Percentiles rank a stretch among this genome's conserved stretches.
Evolutionary conservation across 92 coral and sea anemone species (phyloP).

Genomic region (Porites rus): DNA sequence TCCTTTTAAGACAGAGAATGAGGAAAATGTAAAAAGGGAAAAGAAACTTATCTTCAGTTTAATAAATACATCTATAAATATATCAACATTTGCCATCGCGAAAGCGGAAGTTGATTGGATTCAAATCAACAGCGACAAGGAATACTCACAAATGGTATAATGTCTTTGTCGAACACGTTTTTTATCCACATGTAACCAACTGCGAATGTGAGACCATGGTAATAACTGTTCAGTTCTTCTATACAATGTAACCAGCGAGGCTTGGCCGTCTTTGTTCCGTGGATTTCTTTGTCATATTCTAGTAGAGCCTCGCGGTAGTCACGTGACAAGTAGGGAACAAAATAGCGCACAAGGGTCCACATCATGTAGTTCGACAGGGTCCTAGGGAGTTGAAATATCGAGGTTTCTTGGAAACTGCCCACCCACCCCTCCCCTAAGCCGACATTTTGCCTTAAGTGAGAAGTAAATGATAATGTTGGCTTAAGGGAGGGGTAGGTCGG

Average conservation of each 20-base stretch:
- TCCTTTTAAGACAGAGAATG: too few relatives aligned
- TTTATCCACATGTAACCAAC: conserved; percentile 66
- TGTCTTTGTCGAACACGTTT: conserved; percentile 55
- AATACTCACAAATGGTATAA: conserved; percentile 65
- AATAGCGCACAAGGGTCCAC: conserved; percentile 50
- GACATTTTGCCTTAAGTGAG: too few relatives aligned
- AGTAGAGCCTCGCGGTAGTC: conserved; percentile 52
- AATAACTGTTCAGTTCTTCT: conserved; percentile 40
- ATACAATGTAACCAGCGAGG: conserved; percentile 69
- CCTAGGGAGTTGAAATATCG: conserved; percentile 20
- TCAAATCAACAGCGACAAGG: too few relatives aligned
- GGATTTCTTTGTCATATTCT: conserved; percentile 28
- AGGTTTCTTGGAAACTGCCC: too few relatives aligned
- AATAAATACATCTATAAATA: too few relatives aligned
- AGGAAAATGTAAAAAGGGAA: too few relatives aligned
- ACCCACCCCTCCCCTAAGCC: too few relatives aligned
- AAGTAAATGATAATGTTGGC: too few relatives aligned
- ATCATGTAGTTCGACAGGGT: conserved; percentile 69
- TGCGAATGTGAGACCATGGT: conserved; percentile 56
- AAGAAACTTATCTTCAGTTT: too few relatives aligned
- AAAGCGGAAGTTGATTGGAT: not conserved
- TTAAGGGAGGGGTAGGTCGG: too few relatives aligned
- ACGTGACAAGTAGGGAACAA: conserved; percentile 54
- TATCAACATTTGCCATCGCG: too few relatives aligned
- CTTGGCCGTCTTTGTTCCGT: conserved; percentile 37